These are phyloP conservation scores for Dromococcyx pavoninus DNA, from an alignment of 2,797 vertebrate genomes.

Conservation along the genomic window DNA sequence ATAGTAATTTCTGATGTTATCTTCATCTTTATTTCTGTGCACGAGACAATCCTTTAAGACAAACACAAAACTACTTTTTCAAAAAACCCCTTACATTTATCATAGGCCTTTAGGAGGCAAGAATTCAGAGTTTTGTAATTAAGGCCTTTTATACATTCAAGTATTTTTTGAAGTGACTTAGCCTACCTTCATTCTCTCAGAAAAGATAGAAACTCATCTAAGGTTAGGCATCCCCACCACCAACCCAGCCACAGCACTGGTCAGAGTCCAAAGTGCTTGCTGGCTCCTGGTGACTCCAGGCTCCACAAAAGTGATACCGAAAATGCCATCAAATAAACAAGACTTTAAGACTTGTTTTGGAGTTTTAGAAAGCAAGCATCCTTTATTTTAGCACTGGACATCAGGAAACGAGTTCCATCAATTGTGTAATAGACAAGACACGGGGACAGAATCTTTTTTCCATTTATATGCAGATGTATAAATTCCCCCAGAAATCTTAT, in stretches of 20 bases:
- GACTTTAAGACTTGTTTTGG: no score
- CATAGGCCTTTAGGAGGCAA: rapidly evolving
- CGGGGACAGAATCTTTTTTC: no score
- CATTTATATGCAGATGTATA: no score
- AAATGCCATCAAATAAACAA: no score
- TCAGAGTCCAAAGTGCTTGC: rapidly evolving
- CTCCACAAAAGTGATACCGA: no score
- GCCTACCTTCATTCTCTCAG: neutral
- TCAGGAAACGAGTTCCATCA: no score
- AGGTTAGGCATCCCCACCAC: rapidly evolving
- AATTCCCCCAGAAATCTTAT: no score
- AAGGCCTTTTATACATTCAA: rapidly evolving
- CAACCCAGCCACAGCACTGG: rapidly evolving
- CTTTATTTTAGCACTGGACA: no score
- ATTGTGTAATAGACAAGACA: no score
- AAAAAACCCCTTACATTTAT: neutral
- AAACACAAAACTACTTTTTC: rapidly evolving
- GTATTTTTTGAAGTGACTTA: neutral
- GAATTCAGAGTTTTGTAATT: neutral
- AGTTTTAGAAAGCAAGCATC: no score
- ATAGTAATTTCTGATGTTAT: rapidly evolving
- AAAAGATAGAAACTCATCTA: rapidly evolving
- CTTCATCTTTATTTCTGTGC: neutral
- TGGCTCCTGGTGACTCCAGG: rapidly evolving
- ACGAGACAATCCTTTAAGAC: neutral